Conservation (phyloP, 1,140 invertebrate genomes). For the Proctacanthus coquilletti region DNA sequence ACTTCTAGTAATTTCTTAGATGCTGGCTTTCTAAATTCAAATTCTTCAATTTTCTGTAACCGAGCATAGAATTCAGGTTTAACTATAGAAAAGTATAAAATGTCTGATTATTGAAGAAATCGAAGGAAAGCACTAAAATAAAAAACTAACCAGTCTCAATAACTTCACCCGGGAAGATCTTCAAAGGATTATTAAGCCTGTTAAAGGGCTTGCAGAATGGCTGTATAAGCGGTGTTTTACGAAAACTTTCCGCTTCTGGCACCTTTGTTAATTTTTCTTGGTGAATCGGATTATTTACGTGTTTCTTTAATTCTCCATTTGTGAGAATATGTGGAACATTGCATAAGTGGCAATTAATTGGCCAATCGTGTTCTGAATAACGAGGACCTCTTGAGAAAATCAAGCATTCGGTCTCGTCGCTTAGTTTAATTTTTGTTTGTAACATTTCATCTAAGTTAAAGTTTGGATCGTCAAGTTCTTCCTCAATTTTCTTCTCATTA, state of each 20-base stretch:
- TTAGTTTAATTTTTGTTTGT: background rate
- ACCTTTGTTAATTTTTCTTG: background rate
- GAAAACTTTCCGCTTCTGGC: background rate
- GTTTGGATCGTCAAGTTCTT: too few species aligned
- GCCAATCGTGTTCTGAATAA: background rate
- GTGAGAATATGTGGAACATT: background rate
- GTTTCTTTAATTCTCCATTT: background rate
- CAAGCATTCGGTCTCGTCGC: background rate
- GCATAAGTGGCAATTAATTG: background rate
- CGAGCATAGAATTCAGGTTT: too few species aligned
- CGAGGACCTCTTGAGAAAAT: background rate
- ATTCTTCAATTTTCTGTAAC: too few species aligned
- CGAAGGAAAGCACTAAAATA: too few species aligned
- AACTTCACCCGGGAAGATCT: background rate
- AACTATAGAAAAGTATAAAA: too few species aligned
- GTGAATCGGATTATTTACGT: background rate
- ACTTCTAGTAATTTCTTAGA: background rate
- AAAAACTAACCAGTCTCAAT: too few species aligned
- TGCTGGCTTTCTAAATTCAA: too few species aligned
- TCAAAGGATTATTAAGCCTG: background rate
- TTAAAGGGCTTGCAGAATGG: too few species aligned
- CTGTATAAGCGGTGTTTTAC: too few species aligned
- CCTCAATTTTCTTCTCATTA: too few species aligned
- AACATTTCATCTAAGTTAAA: background rate
- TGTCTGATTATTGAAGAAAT: too few species aligned